Conservation (phyloP, 2,888 invertebrate species). For the Oxyteleia sp. region DNA sequence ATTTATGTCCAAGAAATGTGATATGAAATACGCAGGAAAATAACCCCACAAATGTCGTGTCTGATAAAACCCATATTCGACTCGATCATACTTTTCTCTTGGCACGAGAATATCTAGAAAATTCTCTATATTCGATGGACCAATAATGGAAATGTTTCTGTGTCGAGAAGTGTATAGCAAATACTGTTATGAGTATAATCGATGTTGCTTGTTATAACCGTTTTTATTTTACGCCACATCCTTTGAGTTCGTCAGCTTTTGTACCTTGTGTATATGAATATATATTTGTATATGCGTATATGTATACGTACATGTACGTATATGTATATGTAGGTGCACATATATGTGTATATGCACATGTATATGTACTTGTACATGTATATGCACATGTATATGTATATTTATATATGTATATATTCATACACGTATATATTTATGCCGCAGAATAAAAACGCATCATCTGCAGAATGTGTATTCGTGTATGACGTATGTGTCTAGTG, state of each 20-base stretch:
- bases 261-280: constrained; percentile 29
- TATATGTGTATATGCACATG: no score
- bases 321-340: no score
- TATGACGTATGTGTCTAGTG: constrained; percentile 56
- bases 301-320: no score
- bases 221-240: constrained; percentile 64
- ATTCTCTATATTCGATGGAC: constrained; percentile 61
- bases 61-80: constrained; percentile 13
- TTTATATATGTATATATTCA: no score
- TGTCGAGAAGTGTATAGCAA: constrained; percentile 62
- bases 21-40: no score
- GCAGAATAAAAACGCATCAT: no score
- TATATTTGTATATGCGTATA: no score
- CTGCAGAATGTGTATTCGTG: constrained; percentile 59
- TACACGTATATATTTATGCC: no score
- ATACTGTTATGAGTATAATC: constrained; percentile 65
- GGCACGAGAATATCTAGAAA: constrained; percentile 59
- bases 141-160: constrained; percentile 64
- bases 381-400: no score
- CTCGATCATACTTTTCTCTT: constrained; percentile 37
- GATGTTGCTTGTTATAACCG: constrained; percentile 68
- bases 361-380: no score
- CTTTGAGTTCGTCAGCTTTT: constrained; percentile 64
- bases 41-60: no score
- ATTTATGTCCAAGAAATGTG: no score